Evolutionary conservation across 2,797 vertebrate genomes (phyloP).

Genomic region (Thaleichthys pacificus): DNA sequence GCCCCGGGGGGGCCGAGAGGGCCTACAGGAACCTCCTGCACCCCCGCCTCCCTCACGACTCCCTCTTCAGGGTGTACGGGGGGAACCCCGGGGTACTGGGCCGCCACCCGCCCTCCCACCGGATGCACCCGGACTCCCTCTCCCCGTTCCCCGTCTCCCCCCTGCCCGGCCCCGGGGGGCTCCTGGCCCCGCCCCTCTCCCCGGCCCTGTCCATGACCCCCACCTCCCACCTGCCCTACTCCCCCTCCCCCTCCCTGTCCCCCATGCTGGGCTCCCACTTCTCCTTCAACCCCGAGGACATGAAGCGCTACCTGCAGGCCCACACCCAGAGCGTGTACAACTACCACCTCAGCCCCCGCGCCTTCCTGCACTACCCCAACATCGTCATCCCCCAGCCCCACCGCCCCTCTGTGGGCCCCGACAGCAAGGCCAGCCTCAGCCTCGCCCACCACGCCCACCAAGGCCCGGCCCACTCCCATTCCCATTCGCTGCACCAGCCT

Average conservation of each 20-base stretch:
- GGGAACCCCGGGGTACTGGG: constrained; percentile 67
- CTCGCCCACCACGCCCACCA: constrained; percentile 52
- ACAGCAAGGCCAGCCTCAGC: constrained; percentile 55
- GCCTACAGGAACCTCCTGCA: constrained; percentile 70
- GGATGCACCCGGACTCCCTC: constrained; percentile 74
- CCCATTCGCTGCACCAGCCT: constrained; percentile 56
- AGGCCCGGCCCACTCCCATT: constrained; percentile 60
- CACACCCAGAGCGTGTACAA: constrained; percentile 93
- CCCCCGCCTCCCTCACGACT: constrained; percentile 82
- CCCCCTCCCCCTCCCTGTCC: constrained; percentile 85
- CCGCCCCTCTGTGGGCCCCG: constrained; percentile 75
- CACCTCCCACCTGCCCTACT: constrained; percentile 84
- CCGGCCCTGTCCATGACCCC: constrained; percentile 89
- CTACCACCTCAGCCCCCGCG: constrained; percentile 93
- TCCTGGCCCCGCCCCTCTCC: constrained; percentile 82
- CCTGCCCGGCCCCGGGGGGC: constrained; percentile 73
- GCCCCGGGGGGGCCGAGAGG: constrained; percentile 50
- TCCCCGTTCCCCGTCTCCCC: constrained; percentile 83
- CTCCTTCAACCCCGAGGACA: constrained; percentile 93
- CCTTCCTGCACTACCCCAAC: constrained; percentile 91
- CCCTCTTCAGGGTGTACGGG: constrained; percentile 84
- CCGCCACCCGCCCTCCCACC: constrained; percentile 51
- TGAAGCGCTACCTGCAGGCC: constrained; percentile 94
- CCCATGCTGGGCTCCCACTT: constrained; percentile 90
- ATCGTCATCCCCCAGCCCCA: constrained; percentile 89